Base-by-base conservation (phyloP, 2,797 vertebrate species). In the Brachyrhaphis roseni region DNA sequence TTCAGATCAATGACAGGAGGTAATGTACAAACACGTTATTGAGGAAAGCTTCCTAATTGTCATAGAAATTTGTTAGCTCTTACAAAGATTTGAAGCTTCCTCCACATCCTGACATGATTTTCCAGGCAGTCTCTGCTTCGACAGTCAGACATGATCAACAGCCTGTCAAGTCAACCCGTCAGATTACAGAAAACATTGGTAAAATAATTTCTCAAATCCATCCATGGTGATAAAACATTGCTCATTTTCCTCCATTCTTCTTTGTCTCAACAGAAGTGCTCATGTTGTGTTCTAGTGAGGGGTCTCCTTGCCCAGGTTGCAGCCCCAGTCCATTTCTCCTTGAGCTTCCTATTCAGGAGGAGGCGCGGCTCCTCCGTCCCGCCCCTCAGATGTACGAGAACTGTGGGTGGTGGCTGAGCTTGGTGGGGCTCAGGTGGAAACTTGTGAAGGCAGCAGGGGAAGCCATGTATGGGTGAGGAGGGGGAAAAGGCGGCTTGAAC, bases 341-440 rank as follows among this genome's bases (percentile, higher is more conserved):
- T 77, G 62, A 72, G 79, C 85, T 76, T 90, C 81, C 77, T 84
- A 73, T 74, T 46, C 71, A 88, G 83, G n/a, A 87, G 85, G 83
- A 75, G 72, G 53, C 83, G 90, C 85, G 79, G 91, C 31, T 74
- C 85, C 79, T 93, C 93, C 79, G 78, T 47, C 55, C 78, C 8
- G 81, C 87, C 74, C 93, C 89, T 99, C 97, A 99, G 96, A 99
- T 97, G 91, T 97, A 99, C 0, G 97, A 97, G 95, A 97, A 99
- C 96, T 99, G 98, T 46, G 91, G 93, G 79, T 90, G 92, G 86
- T 94, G 94, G 96, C 96, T 95, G 95, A 98, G 96, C 92, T 99
- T 98, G 84, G 96, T 98, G 75, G 98, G 98, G 94, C 98, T 99
- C 95, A 99, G 82, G 18, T 98, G 97, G 92, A 99, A 99, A 90